Conservation (phyloP, 2,888 invertebrate species). For the Conops quadrifasciatus region DNA sequence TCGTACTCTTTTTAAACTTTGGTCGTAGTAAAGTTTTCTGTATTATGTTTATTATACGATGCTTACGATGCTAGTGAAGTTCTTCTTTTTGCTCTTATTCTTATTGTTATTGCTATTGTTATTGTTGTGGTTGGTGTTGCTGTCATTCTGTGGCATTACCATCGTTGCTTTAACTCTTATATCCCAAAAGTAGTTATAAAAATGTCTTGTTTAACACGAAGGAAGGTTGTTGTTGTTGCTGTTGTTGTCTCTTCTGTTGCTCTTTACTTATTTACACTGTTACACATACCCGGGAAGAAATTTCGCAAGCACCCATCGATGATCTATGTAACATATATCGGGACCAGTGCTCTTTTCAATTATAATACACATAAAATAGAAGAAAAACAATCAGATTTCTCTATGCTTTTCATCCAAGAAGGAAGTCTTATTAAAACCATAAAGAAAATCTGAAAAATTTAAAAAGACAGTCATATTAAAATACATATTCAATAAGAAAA, state of each 20-base stretch:
- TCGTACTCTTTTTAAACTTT: slow-evolving; percentile 10
- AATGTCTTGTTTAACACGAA: slow-evolving; percentile 20
- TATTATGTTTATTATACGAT: slow-evolving; percentile 10
- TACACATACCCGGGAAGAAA: no score
- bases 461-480: no score
- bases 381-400: no score
- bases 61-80: not conserved
- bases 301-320: no score
- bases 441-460: no score
- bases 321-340: no score
- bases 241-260: not conserved
- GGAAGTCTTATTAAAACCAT: no score
- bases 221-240: slow-evolving; percentile 3
- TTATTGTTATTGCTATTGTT: not conserved
- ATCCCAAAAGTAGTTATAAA: slow-evolving; percentile 36
- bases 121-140: not conserved
- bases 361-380: no score
- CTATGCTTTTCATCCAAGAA: no score
- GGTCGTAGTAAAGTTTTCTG: slow-evolving; percentile 23
- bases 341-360: no score
- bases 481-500: no score
- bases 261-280: no score
- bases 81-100: slow-evolving; percentile 20
- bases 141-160: not conserved
- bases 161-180: slow-evolving; percentile 17